These are phyloP conservation scores for Choloepus didactylus DNA, from an alignment of 2,797 vertebrate genomes.

Conservation along the genomic window DNA sequence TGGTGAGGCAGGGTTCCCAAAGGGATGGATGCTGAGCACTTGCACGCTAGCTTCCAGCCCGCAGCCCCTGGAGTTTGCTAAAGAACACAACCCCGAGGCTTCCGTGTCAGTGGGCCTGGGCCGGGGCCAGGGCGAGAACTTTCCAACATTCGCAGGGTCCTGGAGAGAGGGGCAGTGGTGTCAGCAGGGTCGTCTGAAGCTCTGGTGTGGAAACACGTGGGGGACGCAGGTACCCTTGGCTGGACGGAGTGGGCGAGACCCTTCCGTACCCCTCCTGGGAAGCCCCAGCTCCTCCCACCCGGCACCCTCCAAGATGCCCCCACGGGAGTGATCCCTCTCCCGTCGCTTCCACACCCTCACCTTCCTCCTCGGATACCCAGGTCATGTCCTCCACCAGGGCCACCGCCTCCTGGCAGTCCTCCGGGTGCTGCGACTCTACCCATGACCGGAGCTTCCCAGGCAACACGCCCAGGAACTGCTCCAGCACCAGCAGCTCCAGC, in stretches of 20 bases:
- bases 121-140: neutral
- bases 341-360: conserved; percentile 9
- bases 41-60: neutral
- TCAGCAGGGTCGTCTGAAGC: neutral
- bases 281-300: neutral
- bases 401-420: conserved; percentile 57
- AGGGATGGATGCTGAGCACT: neutral
- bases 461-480: conserved; percentile 70
- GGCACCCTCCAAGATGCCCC: neutral
- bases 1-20: neutral
- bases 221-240: neutral
- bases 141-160: neutral
- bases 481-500: conserved; percentile 79
- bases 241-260: neutral
- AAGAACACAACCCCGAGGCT: neutral
- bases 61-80: neutral
- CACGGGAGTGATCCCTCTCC: neutral
- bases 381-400: conserved; percentile 71
- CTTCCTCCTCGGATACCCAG: conserved; percentile 43
- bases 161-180: neutral
- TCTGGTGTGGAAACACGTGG: neutral
- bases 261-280: neutral
- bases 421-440: conserved; percentile 74
- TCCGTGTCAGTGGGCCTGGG: neutral
- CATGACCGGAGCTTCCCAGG: conserved; percentile 61